Conservation (phyloP, 2,888 invertebrate species). For the Hydraecia micacea region DNA sequence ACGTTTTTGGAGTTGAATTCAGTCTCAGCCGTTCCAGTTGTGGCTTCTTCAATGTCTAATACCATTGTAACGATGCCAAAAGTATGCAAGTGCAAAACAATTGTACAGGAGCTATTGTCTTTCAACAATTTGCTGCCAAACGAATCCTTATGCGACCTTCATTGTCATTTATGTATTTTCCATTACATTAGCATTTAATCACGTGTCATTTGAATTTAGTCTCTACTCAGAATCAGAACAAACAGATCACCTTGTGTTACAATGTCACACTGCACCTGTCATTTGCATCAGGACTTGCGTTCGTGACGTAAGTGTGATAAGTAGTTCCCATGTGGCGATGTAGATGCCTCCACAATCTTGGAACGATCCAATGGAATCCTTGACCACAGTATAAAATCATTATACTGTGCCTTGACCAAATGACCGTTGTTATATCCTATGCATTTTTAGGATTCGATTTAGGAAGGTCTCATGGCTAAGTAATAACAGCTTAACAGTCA, state of each 20-base stretch:
- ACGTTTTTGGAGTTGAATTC: neutral
- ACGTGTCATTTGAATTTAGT: slow-evolving; percentile 33
- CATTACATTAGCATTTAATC: slow-evolving; percentile 30
- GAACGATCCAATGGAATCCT: neutral
- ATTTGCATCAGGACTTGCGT: slow-evolving; percentile 23
- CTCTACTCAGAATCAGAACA: slow-evolving; percentile 27
- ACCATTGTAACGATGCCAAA: neutral
- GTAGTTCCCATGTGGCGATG: too few relatives aligned
- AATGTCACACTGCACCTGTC: slow-evolving; percentile 39
- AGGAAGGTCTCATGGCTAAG: neutral
- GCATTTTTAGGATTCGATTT: neutral
- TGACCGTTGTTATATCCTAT: neutral
- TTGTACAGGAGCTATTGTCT: neutral
- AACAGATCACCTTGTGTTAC: slow-evolving; percentile 38
- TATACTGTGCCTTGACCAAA: neutral
- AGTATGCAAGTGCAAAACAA: neutral
- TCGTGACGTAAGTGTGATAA: neutral
- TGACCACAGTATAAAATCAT: too few relatives aligned
- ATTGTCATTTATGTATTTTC: slow-evolving; percentile 25
- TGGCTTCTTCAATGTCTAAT: neutral
- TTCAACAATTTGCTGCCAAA: slow-evolving; percentile 24
- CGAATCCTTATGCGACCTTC: slow-evolving; percentile 25
- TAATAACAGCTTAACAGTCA: neutral
- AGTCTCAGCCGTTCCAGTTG: too few relatives aligned
- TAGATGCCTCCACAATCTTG: slow-evolving; percentile 3